phyloP scores from a whole-genome alignment of 2,113 vertebrate species.

The Dasyornis broadbenti region DNA sequence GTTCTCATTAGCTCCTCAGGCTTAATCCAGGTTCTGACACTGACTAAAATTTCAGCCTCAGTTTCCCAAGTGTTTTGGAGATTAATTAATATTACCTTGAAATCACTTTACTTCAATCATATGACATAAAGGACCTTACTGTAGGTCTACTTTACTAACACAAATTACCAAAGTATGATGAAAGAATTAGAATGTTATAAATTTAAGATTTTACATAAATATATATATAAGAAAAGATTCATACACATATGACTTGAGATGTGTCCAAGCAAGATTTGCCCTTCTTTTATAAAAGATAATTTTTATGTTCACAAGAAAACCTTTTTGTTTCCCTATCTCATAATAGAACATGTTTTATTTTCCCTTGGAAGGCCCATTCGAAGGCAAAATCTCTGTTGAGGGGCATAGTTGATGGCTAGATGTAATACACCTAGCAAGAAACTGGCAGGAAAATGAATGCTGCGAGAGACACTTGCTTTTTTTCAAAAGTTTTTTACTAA shows the following conservation, averaged over 20 bases:
- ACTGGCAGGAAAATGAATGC: not conserved
- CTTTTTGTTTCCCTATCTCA: not conserved
- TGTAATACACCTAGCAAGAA: not conserved
- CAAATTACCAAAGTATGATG: not conserved
- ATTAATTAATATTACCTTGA: not conserved
- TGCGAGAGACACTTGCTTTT: not conserved
- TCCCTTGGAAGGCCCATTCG: not conserved
- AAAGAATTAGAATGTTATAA: slow-evolving; percentile 29
- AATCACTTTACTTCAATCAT: not conserved
- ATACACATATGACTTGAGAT: not conserved
- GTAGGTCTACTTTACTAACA: not conserved
- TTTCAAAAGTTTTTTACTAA: not conserved
- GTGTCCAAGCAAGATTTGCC: not conserved
- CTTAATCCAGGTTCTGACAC: not conserved
- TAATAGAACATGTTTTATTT: not conserved
- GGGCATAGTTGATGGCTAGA: not conserved
- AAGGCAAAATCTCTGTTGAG: not conserved
- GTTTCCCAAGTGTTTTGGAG: not conserved
- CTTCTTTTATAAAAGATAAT: not conserved
- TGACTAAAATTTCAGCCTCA: not conserved
- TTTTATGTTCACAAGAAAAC: not conserved
- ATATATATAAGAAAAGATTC: not conserved
- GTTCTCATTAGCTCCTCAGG: not conserved
- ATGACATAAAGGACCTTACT: not conserved
- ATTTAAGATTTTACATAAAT: not conserved